Evolutionary conservation across 2,888 invertebrate species (phyloP), one percentile per base, ranked within the genome.

Genomic region (Drosophila neonasuta): DNA sequence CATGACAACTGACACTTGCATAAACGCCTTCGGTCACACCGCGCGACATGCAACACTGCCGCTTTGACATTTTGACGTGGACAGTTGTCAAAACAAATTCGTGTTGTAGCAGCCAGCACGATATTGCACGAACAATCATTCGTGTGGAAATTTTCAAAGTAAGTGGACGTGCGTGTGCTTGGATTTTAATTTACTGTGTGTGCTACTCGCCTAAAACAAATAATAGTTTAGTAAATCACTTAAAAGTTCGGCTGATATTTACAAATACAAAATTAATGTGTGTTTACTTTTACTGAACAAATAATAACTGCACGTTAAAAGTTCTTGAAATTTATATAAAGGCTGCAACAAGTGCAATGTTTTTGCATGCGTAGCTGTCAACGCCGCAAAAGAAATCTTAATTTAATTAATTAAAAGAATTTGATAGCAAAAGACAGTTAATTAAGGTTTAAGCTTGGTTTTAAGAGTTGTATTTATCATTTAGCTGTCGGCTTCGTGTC

Each of bases 41-140:
- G 2, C 8, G 6, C 3, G 1, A 11, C 15, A 45, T 62, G 63
- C 74, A 86, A 39, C 80, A 5, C 77, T 80, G 62, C 0, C 10
- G 10, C 51, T 56, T 56, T 84, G 80, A 81, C 87, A 69, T 29
- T 68, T 82, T 54, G 80, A 84, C 83, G 88, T 87, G 84, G 86
- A 80, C 69, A 63, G 36, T 63, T 62, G 75, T 71, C 67, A 74
- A 71, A 71, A 66, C 58, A 54, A 44, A 48, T 71, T 79, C 77
- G 83, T 71, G 69, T 64, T 34, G 66, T 50, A 69, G 66, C 65
- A 67, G 44, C 29, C 60, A 17, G 51, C 45, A 66, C 63, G 68
- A 74, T 63, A 44, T 32, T 36, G 10, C 1, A 56, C 41, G 49
- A 57, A 17, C 30, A 9, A 15, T 83, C 80, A 89, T 77, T 88